Conservation (phyloP, 92 coral and sea anemone genomes). For the Actinernus sp. region DNA sequence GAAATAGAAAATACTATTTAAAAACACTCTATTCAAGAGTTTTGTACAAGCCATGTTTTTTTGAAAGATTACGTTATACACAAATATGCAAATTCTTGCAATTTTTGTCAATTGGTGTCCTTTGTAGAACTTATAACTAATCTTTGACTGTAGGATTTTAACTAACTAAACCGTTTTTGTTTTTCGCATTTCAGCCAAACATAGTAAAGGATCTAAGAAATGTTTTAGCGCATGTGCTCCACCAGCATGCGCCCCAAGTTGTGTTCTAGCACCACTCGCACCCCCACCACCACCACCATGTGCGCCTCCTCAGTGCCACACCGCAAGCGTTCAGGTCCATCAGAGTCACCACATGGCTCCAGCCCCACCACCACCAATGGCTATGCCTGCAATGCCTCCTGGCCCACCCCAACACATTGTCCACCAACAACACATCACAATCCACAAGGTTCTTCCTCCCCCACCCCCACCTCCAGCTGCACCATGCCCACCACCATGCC, state of each 20-base stretch:
- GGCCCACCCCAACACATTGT: conserved; percentile 64
- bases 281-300: conserved; percentile 60
- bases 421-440: conserved; percentile 63
- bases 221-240: conserved; percentile 51
- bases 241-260: conserved; percentile 25
- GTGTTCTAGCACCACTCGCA: conserved; percentile 4
- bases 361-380: conserved; percentile 83
- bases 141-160: no score
- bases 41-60: no score
- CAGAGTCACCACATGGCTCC: conserved; percentile 66
- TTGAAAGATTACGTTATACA: no score
- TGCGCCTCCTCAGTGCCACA: conserved; percentile 70
- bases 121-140: no score
- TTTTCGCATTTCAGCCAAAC: conserved; percentile 29
- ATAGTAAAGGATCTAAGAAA: conserved; percentile 83
- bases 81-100: no score
- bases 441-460: conserved; percentile 76
- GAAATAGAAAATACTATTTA: no score
- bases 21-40: no score
- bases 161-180: neutral
- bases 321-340: conserved; percentile 42
- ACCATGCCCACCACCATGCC: conserved; percentile 92
- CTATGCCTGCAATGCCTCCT: conserved; percentile 72
- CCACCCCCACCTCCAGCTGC: conserved; percentile 86
- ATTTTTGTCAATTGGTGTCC: no score